These are phyloP conservation scores for Ischnura elegans DNA, from an alignment of 2,888 invertebrate species.

Conservation along the genomic window DNA sequence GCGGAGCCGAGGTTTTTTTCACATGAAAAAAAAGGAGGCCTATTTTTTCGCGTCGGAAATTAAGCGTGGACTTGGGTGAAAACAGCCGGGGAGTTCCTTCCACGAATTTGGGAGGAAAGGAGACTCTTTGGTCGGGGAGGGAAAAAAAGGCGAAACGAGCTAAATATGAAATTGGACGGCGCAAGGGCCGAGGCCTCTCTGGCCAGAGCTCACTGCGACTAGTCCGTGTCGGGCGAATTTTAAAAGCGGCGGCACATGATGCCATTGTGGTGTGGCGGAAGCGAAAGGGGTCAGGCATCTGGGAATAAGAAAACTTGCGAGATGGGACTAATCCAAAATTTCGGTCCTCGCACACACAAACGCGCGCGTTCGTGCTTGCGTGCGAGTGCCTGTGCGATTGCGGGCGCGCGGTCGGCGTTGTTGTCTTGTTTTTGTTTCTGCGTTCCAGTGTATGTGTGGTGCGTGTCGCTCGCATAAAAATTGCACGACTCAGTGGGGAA, in stretches of 20 bases:
- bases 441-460: neutral
- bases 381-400: neutral
- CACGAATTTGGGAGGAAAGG: too few relatives aligned
- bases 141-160: neutral
- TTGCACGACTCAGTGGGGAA: neutral
- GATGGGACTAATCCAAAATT: neutral
- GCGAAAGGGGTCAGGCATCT: neutral
- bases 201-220: neutral
- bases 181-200: neutral
- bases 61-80: conserved; percentile 7
- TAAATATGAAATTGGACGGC: neutral
- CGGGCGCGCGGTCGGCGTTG: neutral
- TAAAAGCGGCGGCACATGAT: neutral
- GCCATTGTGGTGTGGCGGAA: neutral
- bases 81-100: neutral
- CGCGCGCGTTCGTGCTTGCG: too few relatives aligned
- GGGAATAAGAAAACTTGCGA: neutral
- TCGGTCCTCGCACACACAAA: too few relatives aligned
- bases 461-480: neutral
- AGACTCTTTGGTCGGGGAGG: neutral
- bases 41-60: neutral
- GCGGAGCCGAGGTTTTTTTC: neutral
- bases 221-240: neutral
- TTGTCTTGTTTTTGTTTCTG: neutral
- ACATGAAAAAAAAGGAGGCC: neutral